Evolutionary conservation across 2,113 vertebrate species (phyloP).

Genomic region (Balaeniceps rex): DNA sequence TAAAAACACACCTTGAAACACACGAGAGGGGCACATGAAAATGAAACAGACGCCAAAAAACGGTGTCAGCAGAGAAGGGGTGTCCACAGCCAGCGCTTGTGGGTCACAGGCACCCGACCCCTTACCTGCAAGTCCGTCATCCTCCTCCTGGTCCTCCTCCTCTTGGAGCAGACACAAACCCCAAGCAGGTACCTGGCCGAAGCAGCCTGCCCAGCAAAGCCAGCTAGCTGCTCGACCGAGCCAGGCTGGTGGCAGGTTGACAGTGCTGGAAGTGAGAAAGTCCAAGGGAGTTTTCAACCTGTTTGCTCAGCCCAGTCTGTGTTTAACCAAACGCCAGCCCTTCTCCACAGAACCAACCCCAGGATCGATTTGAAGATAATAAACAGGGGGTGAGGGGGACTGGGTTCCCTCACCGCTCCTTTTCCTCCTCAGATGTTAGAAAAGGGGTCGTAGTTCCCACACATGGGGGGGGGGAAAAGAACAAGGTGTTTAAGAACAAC

Average conservation of each 20-base stretch:
- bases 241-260: not conserved
- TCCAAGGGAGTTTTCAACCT: slow-evolving; percentile 50
- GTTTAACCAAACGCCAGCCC: slow-evolving; percentile 75
- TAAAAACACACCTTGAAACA: not conserved
- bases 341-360: not conserved
- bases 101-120: fast-evolving
- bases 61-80: not conserved
- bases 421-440: not conserved
- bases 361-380: not conserved
- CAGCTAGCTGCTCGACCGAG: not conserved
- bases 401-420: not conserved
- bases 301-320: slow-evolving; percentile 50
- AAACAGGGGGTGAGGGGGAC: not conserved
- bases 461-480: not conserved
- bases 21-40: not conserved
- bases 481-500: not conserved
- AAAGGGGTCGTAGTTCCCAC: not conserved
- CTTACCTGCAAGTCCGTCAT: slow-evolving; percentile 89
- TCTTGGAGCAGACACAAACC: not conserved
- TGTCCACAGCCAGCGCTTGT: not conserved
- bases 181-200: not conserved
- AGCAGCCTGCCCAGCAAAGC: not conserved
- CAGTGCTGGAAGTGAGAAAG: slow-evolving; percentile 58
- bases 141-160: not conserved
- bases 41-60: not conserved